Base-by-base conservation (phyloP, 2,797 vertebrate genomes). In the Cyclura pinguis region DNA sequence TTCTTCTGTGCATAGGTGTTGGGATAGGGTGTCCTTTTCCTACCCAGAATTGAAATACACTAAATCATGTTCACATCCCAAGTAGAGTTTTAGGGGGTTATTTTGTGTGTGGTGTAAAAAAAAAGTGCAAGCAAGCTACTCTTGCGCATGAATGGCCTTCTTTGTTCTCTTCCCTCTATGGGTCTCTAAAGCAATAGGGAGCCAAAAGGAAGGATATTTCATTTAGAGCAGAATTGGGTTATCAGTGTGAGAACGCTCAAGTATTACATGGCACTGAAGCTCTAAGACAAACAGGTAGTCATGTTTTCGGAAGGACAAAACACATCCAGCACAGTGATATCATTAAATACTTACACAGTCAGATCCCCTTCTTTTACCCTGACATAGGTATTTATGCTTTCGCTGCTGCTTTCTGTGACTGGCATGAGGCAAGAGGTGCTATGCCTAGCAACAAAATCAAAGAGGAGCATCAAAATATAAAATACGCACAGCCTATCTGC, bases 41-140 rank as follows among this genome's bases (percentile, higher is more conserved):
- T 92, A 86, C 32, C 2, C 0, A n/a, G 67, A 76, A 83, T 88
- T 0, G 0, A 57, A 91, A 88, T 72, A 29, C 42, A 12, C 80
- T 86, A 42, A 90, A 59, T 82, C 74, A 47, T 78, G 38, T 35
- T 84, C 9, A 80, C 29, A 29, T 52, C 24, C 72, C 9, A 38
- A 92, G 82, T 59, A 86, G 29, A 38, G 92, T 95, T 94, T 90
- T 64, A 32, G n/a, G 91, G 92, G 76, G 22, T n/a, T 88, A 88
- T 92, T 90, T 90, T 91, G 16, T 88, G 16, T 88, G 86, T 89
- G 80, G 20, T 67, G 24, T 81, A 47, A 47, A 47, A 88, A 83
- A 89, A 69, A 85, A 93, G 69, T 88, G 89, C 35, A 78, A 38
- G 77, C 73, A 90, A 90, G 84, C 35, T 57, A 52, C 47, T 94